phyloP scores from a whole-genome alignment of 2,888 invertebrate genomes.

The Xylocampa areola region DNA sequence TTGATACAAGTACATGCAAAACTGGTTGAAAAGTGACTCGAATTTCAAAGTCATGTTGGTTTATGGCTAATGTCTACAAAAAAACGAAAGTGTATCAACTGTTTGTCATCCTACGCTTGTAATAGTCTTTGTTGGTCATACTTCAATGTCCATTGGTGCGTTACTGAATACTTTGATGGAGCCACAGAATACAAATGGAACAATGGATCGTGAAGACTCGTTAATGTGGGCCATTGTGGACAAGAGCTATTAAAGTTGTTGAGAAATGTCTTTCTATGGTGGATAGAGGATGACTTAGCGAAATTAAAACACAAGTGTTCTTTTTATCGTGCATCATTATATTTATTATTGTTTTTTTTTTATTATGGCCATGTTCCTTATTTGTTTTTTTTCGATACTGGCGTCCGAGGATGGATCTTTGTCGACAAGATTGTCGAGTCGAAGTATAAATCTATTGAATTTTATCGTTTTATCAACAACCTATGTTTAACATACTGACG shows the following conservation, averaged over 20 bases:
- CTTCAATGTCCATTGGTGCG: slow-evolving; percentile 9
- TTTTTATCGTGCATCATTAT: slow-evolving; percentile 30
- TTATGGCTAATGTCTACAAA: slow-evolving; percentile 29
- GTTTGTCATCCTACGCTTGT: slow-evolving; percentile 37
- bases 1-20: not conserved
- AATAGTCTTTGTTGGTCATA: slow-evolving; percentile 9
- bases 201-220: slow-evolving; percentile 14
- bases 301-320: slow-evolving; percentile 21
- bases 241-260: slow-evolving; percentile 26
- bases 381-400: too few relatives aligned
- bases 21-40: slow-evolving; percentile 5
- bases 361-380: slow-evolving; percentile 7
- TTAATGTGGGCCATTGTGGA: slow-evolving; percentile 33
- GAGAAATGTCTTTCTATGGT: slow-evolving; percentile 38
- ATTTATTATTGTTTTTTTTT: slow-evolving; percentile 13
- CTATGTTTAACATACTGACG: too few relatives aligned
- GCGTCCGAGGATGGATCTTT: too few relatives aligned
- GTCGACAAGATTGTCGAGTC: too few relatives aligned
- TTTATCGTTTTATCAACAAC: too few relatives aligned
- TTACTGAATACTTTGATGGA: slow-evolving; percentile 10
- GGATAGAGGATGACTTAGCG: slow-evolving; percentile 36
- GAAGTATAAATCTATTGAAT: too few relatives aligned
- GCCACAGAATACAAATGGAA: not conserved
- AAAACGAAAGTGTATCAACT: slow-evolving; percentile 50
- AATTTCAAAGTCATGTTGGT: slow-evolving; percentile 26